Evolutionary conservation across 2,113 vertebrate species (phyloP).

Genomic region (Hirundichthys speculiger): DNA sequence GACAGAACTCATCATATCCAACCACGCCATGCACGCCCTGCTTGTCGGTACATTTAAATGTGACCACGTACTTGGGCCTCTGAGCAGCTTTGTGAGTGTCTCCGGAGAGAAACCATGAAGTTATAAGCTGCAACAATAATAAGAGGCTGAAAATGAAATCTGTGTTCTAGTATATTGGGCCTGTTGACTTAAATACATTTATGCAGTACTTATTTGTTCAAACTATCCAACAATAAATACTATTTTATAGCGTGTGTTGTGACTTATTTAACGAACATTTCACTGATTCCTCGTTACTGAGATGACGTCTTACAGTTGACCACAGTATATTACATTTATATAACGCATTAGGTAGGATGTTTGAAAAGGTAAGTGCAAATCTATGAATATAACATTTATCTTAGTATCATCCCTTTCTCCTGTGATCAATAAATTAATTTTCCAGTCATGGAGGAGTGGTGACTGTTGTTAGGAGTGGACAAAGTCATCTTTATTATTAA

Average conservation of each 20-base stretch:
- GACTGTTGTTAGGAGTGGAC: not conserved
- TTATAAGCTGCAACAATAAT: too few relatives aligned
- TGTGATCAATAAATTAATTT: too few relatives aligned
- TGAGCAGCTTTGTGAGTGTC: not conserved
- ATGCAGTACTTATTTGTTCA: conserved; percentile 53
- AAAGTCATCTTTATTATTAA: not conserved
- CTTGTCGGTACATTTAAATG: conserved; percentile 3
- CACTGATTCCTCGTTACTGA: not conserved
- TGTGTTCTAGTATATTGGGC: conserved; percentile 35
- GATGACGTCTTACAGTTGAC: not conserved
- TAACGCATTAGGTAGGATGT: too few relatives aligned
- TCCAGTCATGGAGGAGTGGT: too few relatives aligned
- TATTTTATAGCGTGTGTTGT: conserved; percentile 71
- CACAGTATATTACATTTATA: too few relatives aligned
- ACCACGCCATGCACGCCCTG: too few relatives aligned
- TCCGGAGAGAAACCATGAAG: conserved; percentile 1
- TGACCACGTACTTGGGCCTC: not conserved
- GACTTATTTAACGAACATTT: conserved; percentile 6
- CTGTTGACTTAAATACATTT: conserved; percentile 53
- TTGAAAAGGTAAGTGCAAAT: too few relatives aligned
- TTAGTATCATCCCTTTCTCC: too few relatives aligned
- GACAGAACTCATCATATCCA: too few relatives aligned
- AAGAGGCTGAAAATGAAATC: conserved; percentile 2
- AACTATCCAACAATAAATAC: conserved; percentile 67
- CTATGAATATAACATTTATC: too few relatives aligned